Evolutionary conservation across 2,113 vertebrate genomes (phyloP).

Genomic region (Apteryx owenii): DNA sequence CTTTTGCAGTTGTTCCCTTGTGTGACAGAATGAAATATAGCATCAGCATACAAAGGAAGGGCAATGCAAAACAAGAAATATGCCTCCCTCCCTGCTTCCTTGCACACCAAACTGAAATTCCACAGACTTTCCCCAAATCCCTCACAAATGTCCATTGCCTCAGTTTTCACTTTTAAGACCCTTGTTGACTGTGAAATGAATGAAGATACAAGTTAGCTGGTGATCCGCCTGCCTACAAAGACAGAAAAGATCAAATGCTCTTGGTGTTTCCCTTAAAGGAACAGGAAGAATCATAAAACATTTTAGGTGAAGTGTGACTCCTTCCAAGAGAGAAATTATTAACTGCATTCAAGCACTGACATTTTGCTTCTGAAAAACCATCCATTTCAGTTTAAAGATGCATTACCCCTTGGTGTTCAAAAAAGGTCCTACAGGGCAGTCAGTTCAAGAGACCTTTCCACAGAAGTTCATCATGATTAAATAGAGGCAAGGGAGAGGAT

Average conservation of each 20-base stretch:
- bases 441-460: conserved; percentile 63
- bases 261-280: conserved; percentile 39
- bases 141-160: conserved; percentile 29
- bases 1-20: conserved; percentile 24
- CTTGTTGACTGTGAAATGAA: conserved; percentile 68
- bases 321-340: conserved; percentile 44
- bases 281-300: conserved; percentile 40
- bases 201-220: conserved; percentile 67
- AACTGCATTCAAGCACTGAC: conserved; percentile 29
- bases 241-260: conserved; percentile 56
- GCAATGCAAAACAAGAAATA: background rate
- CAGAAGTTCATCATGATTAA: conserved; percentile 46
- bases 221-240: conserved; percentile 3
- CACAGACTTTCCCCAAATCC: conserved; percentile 60
- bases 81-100: background rate
- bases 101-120: conserved; percentile 28
- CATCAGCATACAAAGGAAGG: conserved; percentile 1
- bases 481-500: conserved; percentile 48
- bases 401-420: conserved; percentile 31
- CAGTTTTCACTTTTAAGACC: conserved; percentile 51
- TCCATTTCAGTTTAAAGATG: conserved; percentile 49
- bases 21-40: conserved; percentile 5
- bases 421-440: conserved; percentile 49
- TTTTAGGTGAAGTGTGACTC: conserved; percentile 32
- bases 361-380: conserved; percentile 47